These are phyloP conservation scores for Solenodon paradoxus DNA, from an alignment of 2,113 vertebrate genomes.

Conservation along the genomic window DNA sequence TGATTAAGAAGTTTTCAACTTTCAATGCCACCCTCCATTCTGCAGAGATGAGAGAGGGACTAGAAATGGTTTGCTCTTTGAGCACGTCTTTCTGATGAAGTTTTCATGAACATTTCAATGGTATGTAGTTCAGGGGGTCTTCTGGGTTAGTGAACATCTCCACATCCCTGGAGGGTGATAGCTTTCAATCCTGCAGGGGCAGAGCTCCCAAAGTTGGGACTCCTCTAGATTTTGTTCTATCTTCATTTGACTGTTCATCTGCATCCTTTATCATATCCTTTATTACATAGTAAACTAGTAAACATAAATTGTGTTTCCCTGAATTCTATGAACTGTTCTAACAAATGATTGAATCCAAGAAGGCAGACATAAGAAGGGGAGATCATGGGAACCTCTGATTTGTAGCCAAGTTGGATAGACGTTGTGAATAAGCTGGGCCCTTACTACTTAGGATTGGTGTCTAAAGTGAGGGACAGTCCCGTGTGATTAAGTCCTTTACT, in stretches of 20 bases:
- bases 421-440: not conserved
- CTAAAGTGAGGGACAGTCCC: not conserved
- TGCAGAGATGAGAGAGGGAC: not conserved
- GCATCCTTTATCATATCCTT: not conserved
- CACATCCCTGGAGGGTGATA: not conserved
- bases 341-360: not conserved
- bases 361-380: not conserved
- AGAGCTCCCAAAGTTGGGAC: no score
- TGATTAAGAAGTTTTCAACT: not conserved
- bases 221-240: no score
- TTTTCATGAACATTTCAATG: not conserved
- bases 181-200: not conserved
- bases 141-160: not conserved
- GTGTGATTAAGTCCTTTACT: not conserved
- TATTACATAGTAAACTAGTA: not conserved
- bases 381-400: not conserved
- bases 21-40: not conserved
- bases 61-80: no score
- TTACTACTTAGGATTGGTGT: not conserved
- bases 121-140: not conserved
- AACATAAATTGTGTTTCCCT: not conserved
- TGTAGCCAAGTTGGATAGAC: not conserved
- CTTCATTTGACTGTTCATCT: not conserved
- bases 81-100: not conserved
- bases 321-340: not conserved